These are phyloP conservation scores for Cantharis lateralis DNA, from an alignment of 2,888 invertebrate species.

Conservation along the genomic window DNA sequence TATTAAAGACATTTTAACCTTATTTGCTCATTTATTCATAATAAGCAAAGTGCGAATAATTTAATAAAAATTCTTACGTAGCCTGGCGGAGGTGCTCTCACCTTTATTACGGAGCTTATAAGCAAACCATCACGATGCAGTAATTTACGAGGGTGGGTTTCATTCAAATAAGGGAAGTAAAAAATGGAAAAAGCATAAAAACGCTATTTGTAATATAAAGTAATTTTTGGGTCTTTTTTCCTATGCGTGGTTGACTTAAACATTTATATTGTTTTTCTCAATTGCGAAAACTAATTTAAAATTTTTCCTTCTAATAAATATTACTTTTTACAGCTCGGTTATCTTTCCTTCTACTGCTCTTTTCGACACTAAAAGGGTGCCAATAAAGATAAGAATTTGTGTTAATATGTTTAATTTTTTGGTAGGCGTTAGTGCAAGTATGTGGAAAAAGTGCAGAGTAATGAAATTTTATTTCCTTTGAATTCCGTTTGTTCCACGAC, in stretches of 20 bases:
- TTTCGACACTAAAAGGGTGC: background rate
- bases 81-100: background rate
- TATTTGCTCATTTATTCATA: background rate
- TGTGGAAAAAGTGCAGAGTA: background rate
- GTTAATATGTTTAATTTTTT: background rate
- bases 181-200: background rate
- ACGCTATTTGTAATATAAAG: background rate
- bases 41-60: background rate
- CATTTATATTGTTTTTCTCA: background rate
- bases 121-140: background rate
- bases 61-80: background rate
- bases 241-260: background rate
- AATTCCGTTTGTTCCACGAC: background rate
- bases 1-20: background rate
- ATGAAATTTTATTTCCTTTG: background rate
- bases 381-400: background rate
- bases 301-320: background rate
- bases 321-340: background rate
- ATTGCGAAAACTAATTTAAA: background rate
- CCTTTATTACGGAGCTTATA: background rate
- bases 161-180: background rate
- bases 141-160: background rate
- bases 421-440: background rate
- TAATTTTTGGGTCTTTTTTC: background rate
- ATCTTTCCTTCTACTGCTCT: background rate